phyloP scores from a whole-genome alignment of 2,113 vertebrate species.

The Cranoglanis bouderius region DNA sequence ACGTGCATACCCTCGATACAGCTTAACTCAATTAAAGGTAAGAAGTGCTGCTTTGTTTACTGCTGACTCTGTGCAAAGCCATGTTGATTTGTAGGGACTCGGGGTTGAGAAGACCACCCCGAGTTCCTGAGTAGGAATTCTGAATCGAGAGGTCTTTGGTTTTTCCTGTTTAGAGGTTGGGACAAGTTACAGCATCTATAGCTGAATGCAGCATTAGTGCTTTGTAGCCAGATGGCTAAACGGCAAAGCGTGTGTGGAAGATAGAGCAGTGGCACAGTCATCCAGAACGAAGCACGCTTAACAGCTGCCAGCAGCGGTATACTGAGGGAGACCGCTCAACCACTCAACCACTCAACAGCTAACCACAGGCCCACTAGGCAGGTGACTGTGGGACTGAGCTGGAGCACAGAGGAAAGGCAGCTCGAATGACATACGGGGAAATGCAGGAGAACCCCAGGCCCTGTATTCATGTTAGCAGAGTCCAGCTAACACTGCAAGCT shows the following conservation, averaged over 20 bases:
- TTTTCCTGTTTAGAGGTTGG: neutral
- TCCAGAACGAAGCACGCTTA: neutral
- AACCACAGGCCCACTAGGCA: neutral
- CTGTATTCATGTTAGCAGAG: neutral
- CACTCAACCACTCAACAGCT: neutral
- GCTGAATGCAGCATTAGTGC: neutral
- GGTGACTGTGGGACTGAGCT: neutral
- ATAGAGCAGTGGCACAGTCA: neutral
- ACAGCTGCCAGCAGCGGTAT: neutral
- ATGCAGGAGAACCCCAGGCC: neutral
- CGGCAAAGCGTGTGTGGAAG: neutral
- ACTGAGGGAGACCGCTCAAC: neutral
- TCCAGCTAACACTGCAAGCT: neutral
- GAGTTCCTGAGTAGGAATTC: neutral
- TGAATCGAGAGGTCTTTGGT: neutral
- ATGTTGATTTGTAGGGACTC: too few relatives aligned
- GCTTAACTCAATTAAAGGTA: too few relatives aligned
- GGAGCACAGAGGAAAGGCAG: neutral
- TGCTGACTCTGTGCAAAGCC: too few relatives aligned
- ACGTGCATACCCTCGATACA: too few relatives aligned
- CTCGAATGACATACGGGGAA: neutral
- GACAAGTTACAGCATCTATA: neutral
- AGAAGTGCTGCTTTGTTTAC: too few relatives aligned
- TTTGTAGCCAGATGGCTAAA: neutral
- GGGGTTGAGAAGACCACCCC: too few relatives aligned